phyloP scores from a whole-genome alignment of 2,888 invertebrate genomes.

The Sipha maydis region DNA sequence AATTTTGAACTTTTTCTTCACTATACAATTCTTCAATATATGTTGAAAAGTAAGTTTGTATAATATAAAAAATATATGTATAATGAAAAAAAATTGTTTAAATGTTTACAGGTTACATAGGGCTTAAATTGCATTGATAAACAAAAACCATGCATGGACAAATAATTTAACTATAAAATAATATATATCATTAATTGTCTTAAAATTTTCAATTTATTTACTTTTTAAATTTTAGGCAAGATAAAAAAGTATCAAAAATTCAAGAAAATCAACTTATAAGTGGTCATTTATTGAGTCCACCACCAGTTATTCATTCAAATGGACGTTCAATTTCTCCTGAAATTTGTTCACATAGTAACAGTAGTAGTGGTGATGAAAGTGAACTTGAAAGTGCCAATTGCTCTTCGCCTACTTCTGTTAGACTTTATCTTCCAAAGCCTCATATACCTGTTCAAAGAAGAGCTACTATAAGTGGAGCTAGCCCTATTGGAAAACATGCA shows the following conservation, averaged over 20 bases:
- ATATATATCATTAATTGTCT: too few species aligned
- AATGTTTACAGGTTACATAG: too few species aligned
- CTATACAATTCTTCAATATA: too few species aligned
- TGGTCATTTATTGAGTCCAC: constrained; percentile 51
- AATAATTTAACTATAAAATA: too few species aligned
- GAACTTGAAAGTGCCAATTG: constrained; percentile 64
- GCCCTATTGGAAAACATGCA: constrained; percentile 74
- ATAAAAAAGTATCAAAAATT: constrained; percentile 34
- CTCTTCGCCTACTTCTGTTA: constrained; percentile 67
- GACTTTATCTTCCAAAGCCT: constrained; percentile 81
- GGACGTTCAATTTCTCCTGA: constrained; percentile 55
- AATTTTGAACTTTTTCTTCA: too few species aligned
- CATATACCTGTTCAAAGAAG: constrained; percentile 80
- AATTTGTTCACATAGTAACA: constrained; percentile 61
- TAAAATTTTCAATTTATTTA: not conserved
- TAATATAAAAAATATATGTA: too few species aligned
- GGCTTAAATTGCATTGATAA: too few species aligned
- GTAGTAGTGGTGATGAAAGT: constrained; percentile 63
- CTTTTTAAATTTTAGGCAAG: constrained; percentile 36
- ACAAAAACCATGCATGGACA: too few species aligned
- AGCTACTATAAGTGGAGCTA: constrained; percentile 88
- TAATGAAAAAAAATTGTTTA: too few species aligned
- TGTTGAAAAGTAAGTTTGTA: too few species aligned
- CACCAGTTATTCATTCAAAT: constrained; percentile 13
- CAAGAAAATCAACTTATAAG: constrained; percentile 49